Conservation (phyloP, 2,888 invertebrate genomes). For the Portevinia maculata region DNA sequence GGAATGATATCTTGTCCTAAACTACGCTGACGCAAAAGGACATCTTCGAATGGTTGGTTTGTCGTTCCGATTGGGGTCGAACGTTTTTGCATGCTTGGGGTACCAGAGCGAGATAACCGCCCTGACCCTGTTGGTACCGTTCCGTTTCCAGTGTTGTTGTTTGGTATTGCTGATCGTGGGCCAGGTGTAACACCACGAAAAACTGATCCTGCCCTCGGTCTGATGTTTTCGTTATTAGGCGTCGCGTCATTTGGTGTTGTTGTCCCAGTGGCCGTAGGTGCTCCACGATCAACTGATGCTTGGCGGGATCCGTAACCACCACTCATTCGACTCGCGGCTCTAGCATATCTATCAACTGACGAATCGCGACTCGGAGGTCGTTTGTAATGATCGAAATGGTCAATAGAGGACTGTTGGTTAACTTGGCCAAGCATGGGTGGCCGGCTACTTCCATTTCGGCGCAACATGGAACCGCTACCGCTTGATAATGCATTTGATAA, state of each 20-base stretch:
- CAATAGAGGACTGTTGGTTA: conserved; percentile 88
- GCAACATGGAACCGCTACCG: conserved; percentile 79
- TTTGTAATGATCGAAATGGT: conserved; percentile 97
- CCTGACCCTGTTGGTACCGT: conserved; percentile 84
- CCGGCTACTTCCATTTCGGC: conserved; percentile 84
- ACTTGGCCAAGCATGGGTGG: conserved; percentile 83
- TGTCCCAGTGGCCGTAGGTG: conserved; percentile 76
- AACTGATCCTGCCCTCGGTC: conserved; percentile 85
- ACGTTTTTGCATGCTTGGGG: conserved; percentile 82
- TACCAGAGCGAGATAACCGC: conserved; percentile 83
- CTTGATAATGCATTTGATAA: conserved; percentile 75
- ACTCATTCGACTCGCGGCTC: conserved; percentile 86
- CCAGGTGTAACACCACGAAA: conserved; percentile 83
- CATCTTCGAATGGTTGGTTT: conserved; percentile 91
- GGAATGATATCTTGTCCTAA: conserved; percentile 95
- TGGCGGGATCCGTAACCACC: conserved; percentile 87
- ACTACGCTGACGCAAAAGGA: conserved; percentile 90
- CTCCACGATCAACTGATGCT: conserved; percentile 89
- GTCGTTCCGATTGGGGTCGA: conserved; percentile 81
- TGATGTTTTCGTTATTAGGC: conserved; percentile 67
- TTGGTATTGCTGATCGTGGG: conserved; percentile 71
- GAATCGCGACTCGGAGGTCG: conserved; percentile 94
- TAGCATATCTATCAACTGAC: conserved; percentile 91
- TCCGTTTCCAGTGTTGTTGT: conserved; percentile 86
- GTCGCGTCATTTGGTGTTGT: conserved; percentile 59